Base-by-base conservation (phyloP, 2,888 invertebrate species). In the Lepidocyrtoides sp. region DNA sequence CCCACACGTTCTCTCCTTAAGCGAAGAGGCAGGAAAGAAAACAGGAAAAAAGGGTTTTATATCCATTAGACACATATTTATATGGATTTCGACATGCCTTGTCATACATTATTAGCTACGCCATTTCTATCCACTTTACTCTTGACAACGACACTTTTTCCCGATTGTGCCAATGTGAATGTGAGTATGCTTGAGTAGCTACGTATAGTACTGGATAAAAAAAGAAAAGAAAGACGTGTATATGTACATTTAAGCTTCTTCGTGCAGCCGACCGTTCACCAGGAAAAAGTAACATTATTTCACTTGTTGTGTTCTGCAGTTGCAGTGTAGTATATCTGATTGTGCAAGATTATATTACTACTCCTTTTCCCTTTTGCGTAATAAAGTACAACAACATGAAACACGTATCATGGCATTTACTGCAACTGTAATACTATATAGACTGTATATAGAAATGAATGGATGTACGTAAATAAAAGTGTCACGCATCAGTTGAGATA, bases 101-200 rank as follows among this genome's bases (percentile, higher is more conserved):
- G 75, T 86, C 86, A 72, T 85, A 51, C 57, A 51, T 72, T 75
- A 86, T 86, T 86, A 86, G 86, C 75, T 69, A 72, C 86, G 72
- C 86, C 60, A 66, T 83, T n/a, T 57, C 57, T 54, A 77, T 60
- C 66, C 83, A 83, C 36, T 66, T 66, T 66, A 66, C 23, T 83
- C 32, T 29, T 66, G 83, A 83, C 63, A 66, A 29, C 57, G 66
- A 83, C 83, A 66, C 44, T 44, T 66, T 83, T 66, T 23, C 20
- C 44, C 63, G 60, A 82, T 26, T 82, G 60, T 41, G 10, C 66
- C 66, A 69, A 69, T 5, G 66, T 36, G 51, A 79, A 54, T 17
- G 17, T 12, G 48, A 48, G 23, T 26, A 79, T 54, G 79, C 32
- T 79, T 79, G 41, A 79, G 51, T 79, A 17, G 32, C 79, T 54